Evolutionary conservation across 2,888 invertebrate genomes (phyloP).

Genomic region (Amblyteles armatorius): DNA sequence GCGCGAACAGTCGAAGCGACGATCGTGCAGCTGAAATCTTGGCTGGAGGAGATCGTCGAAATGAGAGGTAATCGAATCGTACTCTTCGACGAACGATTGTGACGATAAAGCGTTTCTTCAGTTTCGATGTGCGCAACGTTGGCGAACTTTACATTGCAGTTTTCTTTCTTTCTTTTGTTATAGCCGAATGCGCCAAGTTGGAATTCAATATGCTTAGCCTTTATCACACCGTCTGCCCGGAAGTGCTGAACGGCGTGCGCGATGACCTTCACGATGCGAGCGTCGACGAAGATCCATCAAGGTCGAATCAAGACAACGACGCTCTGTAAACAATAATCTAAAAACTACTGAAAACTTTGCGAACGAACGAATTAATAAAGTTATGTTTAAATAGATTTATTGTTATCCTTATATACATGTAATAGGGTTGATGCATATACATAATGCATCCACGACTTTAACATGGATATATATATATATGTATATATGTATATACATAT

Average conservation of each 20-base stretch:
- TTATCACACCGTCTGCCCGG: conserved; percentile 69
- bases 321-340: conserved; percentile 1
- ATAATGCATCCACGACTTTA: conserved; percentile 72
- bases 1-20: conserved; percentile 57
- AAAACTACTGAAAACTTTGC: neutral
- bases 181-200: conserved; percentile 73
- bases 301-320: neutral
- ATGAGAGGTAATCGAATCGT: conserved; percentile 72
- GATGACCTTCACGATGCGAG: conserved; percentile 32
- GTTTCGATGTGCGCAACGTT: neutral
- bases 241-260: conserved; percentile 69
- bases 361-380: conserved; percentile 28
- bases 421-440: conserved; percentile 68
- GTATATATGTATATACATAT: conserved; percentile 70
- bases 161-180: neutral
- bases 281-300: conserved; percentile 9
- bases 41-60: conserved; percentile 72
- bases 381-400: conserved; percentile 73
- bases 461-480: conserved; percentile 73
- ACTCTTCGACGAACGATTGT: neutral
- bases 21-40: conserved; percentile 67
- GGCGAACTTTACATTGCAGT: neutral
- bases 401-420: conserved; percentile 66
- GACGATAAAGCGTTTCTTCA: neutral
- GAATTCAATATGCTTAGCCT: conserved; percentile 71